phyloP scores from a whole-genome alignment of 2,797 vertebrate genomes.

The Neosalanx taihuensis region DNA sequence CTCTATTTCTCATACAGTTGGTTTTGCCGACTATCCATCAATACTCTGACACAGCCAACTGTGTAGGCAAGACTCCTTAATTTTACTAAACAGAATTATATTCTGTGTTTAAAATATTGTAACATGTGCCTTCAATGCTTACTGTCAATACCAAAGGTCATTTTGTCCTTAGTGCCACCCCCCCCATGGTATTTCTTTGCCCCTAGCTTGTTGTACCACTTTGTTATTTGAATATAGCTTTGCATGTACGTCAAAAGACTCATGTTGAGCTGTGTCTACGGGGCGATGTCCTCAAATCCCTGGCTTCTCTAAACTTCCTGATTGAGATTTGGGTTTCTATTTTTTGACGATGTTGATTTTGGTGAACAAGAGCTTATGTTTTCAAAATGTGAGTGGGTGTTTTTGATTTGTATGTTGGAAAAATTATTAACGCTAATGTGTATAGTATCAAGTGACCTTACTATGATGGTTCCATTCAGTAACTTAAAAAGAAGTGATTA shows the following conservation, averaged over 20 bases:
- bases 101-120: conserved; percentile 20
- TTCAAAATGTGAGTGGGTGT: conserved; percentile 25
- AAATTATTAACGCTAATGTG: conserved; percentile 42
- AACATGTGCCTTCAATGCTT: conserved; percentile 69
- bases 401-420: conserved; percentile 34
- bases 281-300: neutral
- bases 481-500: conserved; percentile 42
- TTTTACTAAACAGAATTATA: conserved; percentile 52
- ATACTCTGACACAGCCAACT: conserved; percentile 37
- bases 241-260: conserved; percentile 60
- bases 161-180: conserved; percentile 27
- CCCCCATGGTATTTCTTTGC: conserved; percentile 19
- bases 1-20: conserved; percentile 2
- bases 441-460: conserved; percentile 76
- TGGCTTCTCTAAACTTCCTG: conserved; percentile 6
- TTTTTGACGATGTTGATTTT: conserved; percentile 46
- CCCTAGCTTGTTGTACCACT: conserved; percentile 29
- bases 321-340: conserved; percentile 46
- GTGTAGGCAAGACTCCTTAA: conserved; percentile 49
- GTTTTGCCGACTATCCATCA: conserved; percentile 29
- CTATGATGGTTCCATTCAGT: conserved; percentile 51
- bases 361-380: conserved; percentile 2
- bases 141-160: conserved; percentile 66
- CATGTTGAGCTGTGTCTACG: conserved; percentile 11
- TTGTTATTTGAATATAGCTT: conserved; percentile 58